Base-by-base conservation (phyloP, 2,888 invertebrate genomes). In the Cryptus armator region DNA sequence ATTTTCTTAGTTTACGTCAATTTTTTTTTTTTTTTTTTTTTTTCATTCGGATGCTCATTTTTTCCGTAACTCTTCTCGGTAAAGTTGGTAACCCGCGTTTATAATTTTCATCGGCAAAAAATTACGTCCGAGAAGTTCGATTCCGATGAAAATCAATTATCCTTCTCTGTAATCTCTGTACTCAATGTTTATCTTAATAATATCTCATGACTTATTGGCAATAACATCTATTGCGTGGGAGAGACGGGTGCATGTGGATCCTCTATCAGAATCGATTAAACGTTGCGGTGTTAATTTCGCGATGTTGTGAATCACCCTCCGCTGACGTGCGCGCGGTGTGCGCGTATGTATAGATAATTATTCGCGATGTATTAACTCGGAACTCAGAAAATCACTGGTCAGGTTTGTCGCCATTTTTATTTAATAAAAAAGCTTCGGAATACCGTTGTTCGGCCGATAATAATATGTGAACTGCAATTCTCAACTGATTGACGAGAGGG, bases 41-140 rank as follows among this genome's bases (percentile, higher is more conserved):
- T 10, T n/a, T n/a, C n/a, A n/a, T n/a, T n/a, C n/a, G n/a, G n/a
- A n/a, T n/a, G n/a, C n/a, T n/a, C n/a, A 71, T 53, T 10, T 53
- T 56, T 56, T 10, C 56, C 56, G 56, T 24, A 24, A 12, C 12
- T 32, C 66, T 68, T 67, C 59, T 68, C 56, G 59, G 74, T 43
- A 74, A 6, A 14, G 48, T 37, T 48, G 66, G 44, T 10, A 43
- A 24, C 43, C 37, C 5, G 24, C 14, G 12, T 53, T 19, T 19
- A 6, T 5, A 37, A 43, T 43, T 37, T 19, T 71, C 71, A 43
- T 12, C 19, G 12, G 12, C 6, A 37, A 24, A 43, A 43, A 24
- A 2, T 56, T 43, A 19, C 19, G 7, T 71, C 43, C 3, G 10
- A 53, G 71, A 56, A 53, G 7, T 29, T 51, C 51, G 19, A 37